Conservation (phyloP, 1,140 invertebrate genomes). For the Cyrtorhinus lividipennis region DNA sequence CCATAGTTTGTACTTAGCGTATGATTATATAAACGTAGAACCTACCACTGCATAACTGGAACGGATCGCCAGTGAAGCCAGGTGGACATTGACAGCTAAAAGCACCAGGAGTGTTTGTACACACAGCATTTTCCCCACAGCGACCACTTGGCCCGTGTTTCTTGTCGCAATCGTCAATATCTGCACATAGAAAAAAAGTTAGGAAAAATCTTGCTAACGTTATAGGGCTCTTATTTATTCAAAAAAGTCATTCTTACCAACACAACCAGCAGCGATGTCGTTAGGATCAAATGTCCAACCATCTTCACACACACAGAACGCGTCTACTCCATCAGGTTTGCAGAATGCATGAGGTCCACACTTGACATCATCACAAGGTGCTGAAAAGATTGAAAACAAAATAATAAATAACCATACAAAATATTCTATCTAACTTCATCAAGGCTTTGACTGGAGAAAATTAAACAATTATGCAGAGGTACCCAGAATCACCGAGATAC, state of each 20-base stretch:
- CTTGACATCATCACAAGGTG: conserved; percentile 78
- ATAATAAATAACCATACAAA: too few species aligned
- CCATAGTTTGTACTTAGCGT: too few species aligned
- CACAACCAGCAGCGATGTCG: conserved; percentile 74
- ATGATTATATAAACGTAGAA: too few species aligned
- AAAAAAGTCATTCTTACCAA: conserved; percentile 36
- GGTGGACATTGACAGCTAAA: conserved; percentile 62
- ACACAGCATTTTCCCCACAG: conserved; percentile 71
- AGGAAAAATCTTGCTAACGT: too few species aligned
- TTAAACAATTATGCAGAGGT: too few species aligned
- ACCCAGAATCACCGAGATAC: too few species aligned
- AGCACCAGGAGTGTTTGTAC: conserved; percentile 63
- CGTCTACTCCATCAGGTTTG: conserved; percentile 73
- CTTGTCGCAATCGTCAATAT: conserved; percentile 84
- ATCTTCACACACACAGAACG: conserved; percentile 83
- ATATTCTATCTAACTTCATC: too few species aligned
- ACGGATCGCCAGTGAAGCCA: conserved; percentile 65
- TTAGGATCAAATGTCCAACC: conserved; percentile 84
- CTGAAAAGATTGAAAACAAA: conserved; percentile 35
- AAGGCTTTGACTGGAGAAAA: too few species aligned
- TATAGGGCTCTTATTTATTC: too few species aligned
- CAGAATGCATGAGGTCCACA: conserved; percentile 79
- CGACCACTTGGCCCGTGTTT: conserved; percentile 58
- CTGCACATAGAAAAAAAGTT: conserved; percentile 36
- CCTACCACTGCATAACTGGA: conserved; percentile 51